A percentile compares a stretch with the other conserved stretches of the same genome.
Evolutionary conservation across 2,113 vertebrate species (phyloP).

Genomic region (Chloebia gouldiae): DNA sequence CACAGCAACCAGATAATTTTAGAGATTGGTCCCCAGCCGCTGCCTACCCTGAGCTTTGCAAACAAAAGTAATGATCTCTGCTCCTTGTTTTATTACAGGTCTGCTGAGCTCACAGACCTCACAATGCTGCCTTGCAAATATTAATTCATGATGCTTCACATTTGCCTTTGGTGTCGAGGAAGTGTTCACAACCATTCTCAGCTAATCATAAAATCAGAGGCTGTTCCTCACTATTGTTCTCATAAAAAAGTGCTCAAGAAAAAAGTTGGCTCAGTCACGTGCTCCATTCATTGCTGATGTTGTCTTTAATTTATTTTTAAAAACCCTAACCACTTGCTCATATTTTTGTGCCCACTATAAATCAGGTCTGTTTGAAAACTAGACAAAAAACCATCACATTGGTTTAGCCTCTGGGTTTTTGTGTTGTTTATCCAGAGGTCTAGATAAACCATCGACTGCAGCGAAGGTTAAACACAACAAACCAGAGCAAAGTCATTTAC

Average conservation of each 20-base stretch:
- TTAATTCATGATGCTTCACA: conserved; percentile 1
- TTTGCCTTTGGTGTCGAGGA: conserved; percentile 7
- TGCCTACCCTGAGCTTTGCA: conserved; percentile 12
- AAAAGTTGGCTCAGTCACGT: not conserved
- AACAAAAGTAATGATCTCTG: conserved; percentile 17
- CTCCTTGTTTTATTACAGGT: not conserved
- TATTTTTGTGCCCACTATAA: not conserved
- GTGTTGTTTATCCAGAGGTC: conserved; percentile 20
- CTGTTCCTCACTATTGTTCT: conserved; percentile 9
- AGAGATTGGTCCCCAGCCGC: conserved; percentile 15
- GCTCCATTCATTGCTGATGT: not conserved
- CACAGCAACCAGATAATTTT: not conserved
- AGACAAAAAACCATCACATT: not conserved
- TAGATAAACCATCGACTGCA: not conserved
- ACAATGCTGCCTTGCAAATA: conserved; percentile 43
- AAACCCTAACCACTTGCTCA: not conserved
- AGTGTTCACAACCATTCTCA: not conserved
- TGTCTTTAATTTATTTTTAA: conserved; percentile 14
- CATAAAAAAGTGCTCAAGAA: not conserved
- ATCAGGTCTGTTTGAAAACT: conserved; percentile 41
- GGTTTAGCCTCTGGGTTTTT: conserved; percentile 21
- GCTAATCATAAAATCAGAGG: conserved; percentile 18
- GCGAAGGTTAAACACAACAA: not conserved
- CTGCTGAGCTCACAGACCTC: conserved; percentile 38
- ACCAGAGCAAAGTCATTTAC: conserved; percentile 12